Conservation (phyloP, 2,113 vertebrate genomes). For the Hippocampus abdominalis region DNA sequence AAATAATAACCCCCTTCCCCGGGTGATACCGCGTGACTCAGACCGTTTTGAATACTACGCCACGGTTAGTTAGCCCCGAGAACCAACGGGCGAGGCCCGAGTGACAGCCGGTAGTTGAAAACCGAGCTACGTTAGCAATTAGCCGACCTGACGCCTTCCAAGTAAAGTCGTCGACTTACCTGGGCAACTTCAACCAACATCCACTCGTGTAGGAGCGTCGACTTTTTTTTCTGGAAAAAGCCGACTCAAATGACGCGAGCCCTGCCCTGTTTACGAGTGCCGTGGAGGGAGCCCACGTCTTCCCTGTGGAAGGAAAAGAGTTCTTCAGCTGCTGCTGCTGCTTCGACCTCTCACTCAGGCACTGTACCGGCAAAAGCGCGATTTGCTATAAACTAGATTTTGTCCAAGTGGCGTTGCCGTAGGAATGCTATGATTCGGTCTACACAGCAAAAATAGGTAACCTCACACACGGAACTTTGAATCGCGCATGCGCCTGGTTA, state of each 20-base stretch:
- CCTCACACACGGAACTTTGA: too few relatives aligned
- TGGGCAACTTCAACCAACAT: constrained; percentile 2
- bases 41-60: background rate
- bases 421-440: background rate
- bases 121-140: background rate
- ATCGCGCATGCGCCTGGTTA: background rate
- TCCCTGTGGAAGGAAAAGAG: background rate
- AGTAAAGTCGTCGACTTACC: constrained; percentile 7
- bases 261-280: background rate
- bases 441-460: background rate
- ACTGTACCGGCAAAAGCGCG: background rate
- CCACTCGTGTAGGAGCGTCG: background rate
- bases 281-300: background rate
- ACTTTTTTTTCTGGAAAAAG: background rate
- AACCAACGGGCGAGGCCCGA: background rate
- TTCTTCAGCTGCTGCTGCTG: background rate
- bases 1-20: constrained; percentile 7
- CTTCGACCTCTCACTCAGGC: background rate
- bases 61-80: background rate
- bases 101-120: background rate
- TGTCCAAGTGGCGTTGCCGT: background rate
- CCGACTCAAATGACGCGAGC: background rate
- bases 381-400: background rate
- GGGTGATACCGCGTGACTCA: background rate
- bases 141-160: constrained; percentile 6